A percentile compares a stretch with the other conserved stretches of the same genome.
phyloP scores from a whole-genome alignment of 2,113 vertebrate genomes.

The Macquaria ambigua region DNA sequence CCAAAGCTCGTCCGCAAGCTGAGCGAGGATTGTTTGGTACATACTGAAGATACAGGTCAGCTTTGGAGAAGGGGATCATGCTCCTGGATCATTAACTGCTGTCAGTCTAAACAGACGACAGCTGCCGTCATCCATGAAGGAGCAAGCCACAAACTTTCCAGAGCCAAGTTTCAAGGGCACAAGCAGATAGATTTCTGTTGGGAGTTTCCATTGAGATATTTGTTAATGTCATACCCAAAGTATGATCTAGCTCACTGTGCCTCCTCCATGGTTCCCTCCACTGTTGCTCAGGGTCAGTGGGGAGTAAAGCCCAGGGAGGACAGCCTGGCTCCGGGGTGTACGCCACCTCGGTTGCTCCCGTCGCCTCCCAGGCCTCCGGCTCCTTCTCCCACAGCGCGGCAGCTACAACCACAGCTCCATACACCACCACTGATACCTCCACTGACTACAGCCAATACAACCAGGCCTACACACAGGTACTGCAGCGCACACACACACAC shows the following conservation, averaged over 20 bases:
- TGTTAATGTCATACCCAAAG: neutral
- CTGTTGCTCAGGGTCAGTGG: conserved; percentile 79
- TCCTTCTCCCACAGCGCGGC: conserved; percentile 69
- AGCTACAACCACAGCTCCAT: conserved; percentile 79
- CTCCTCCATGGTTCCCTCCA: conserved; percentile 21
- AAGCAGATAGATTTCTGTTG: neutral
- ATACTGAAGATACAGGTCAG: neutral
- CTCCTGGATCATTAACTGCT: neutral
- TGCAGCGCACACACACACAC: neutral
- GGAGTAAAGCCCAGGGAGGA: conserved; percentile 84
- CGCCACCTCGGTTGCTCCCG: conserved; percentile 80
- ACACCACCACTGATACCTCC: conserved; percentile 84
- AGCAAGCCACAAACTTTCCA: neutral
- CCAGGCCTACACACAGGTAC: conserved; percentile 86
- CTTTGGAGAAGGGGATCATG: neutral
- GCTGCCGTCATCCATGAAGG: neutral
- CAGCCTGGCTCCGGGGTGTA: conserved; percentile 82
- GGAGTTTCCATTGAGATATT: neutral
- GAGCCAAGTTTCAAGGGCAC: conserved; percentile 1
- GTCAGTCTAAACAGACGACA: neutral
- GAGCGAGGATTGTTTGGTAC: neutral
- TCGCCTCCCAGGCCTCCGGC: conserved; percentile 84
- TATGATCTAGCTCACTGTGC: neutral
- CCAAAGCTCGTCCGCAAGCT: neutral
- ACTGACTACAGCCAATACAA: conserved; percentile 88